Evolutionary conservation across 2,888 invertebrate species (phyloP), one percentile per base, ranked within the genome.

Genomic region (Phortica okadai): DNA sequence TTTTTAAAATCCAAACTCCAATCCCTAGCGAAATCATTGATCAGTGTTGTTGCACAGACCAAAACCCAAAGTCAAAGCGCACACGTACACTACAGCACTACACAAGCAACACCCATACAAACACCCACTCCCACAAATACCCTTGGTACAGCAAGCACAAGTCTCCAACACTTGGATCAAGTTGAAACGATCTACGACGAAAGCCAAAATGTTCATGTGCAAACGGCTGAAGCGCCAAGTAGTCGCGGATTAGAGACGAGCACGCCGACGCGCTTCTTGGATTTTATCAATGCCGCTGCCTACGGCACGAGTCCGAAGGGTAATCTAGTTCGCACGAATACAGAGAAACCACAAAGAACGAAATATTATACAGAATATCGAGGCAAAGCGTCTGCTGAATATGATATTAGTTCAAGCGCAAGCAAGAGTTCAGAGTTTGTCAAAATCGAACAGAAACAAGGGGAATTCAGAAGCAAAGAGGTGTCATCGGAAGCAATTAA

Each of bases 121-220:
- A 67, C 70, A n/a, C 58, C 45, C 56, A 54, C 59, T 2, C 16
- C 21, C 16, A 62, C 25, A 8, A 4, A 10, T 25, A 16, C 10
- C 8, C 41, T 2, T 6, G 33, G 54, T 56, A 72, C 70, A 1
- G 21, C n/a, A 66, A 11, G 45, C 25, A 56, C 21, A 21, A 56
- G 41, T 7, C 70, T 72, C 1, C 33, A 72, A 56, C 54, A 56
- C 21, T 54, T 72, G 41, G 56, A 72, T 11, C 80, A 82, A 76
- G 74, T 80, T 8, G 90, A 89, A 73, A 88, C 90, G 2, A 79
- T 83, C 73, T 88, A 82, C 66, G 89, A 89, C 76, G 90, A 87
- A 66, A 90, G 90, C 70, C 88, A 88, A 69, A 84, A 84, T 66
- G 83, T 89, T 8, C 81, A 84, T 7, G 83, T 89, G 2, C 86